Evolutionary conservation across 1,140 invertebrate species (phyloP).

Genomic region (Cotesia vestalis): DNA sequence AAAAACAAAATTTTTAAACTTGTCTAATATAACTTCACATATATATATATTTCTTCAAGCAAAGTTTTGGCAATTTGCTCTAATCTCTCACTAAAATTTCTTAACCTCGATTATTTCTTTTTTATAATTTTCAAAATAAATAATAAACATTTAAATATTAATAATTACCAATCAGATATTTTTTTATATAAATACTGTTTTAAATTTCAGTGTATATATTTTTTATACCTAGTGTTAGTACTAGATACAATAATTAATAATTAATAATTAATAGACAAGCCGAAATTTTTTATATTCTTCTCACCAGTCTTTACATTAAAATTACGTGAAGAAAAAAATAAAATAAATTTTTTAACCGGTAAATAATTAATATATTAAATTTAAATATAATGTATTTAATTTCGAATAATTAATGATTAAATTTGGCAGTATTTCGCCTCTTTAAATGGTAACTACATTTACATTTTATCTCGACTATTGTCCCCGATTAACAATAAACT

Average conservation of each 20-base stretch:
- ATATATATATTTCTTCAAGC: too few species aligned
- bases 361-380: too few species aligned
- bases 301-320: too few species aligned
- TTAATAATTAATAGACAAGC: too few species aligned
- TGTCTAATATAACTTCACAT: not conserved
- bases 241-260: too few species aligned
- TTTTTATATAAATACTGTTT: slow-evolving; percentile 42
- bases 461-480: not conserved
- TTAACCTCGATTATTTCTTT: too few species aligned
- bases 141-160: slow-evolving; percentile 13
- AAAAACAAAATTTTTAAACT: not conserved
- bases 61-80: too few species aligned
- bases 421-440: slow-evolving; percentile 11
- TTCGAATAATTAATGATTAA: not conserved
- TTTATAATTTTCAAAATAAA: not conserved
- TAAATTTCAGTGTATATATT: slow-evolving; percentile 10
- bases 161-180: slow-evolving; percentile 26
- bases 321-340: too few species aligned
- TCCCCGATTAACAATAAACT: too few species aligned
- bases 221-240: not conserved
- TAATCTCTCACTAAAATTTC: too few species aligned
- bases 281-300: too few species aligned
- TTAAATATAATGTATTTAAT: not conserved
- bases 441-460: slow-evolving; percentile 4
- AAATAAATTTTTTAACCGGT: too few species aligned